phyloP scores from a whole-genome alignment of 2,797 vertebrate species.

The Chelon labrosus region DNA sequence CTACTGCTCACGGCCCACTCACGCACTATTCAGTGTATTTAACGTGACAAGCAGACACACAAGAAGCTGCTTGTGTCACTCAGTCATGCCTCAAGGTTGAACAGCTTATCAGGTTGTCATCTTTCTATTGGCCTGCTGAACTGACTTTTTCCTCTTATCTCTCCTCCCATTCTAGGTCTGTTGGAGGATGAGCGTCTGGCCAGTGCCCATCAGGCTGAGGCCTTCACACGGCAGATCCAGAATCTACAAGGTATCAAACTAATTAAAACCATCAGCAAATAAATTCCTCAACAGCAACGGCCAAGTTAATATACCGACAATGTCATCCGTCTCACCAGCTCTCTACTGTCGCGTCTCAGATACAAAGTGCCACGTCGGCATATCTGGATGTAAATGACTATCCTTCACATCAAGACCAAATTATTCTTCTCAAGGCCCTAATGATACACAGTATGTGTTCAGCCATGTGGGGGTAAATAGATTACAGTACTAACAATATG shows the following conservation, averaged over 20 bases:
- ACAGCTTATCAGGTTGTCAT: slow-evolving; percentile 62
- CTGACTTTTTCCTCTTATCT: slow-evolving; percentile 63
- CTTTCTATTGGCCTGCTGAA: slow-evolving; percentile 48
- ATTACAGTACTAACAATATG: not conserved
- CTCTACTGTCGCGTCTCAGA: slow-evolving; percentile 20
- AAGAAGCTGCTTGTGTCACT: slow-evolving; percentile 34
- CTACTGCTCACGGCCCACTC: not conserved
- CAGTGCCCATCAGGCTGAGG: slow-evolving; percentile 92
- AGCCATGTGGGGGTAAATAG: not conserved
- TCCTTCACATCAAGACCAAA: no score
- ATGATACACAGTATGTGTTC: not conserved
- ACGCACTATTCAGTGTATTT: not conserved
- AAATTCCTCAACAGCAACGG: not conserved
- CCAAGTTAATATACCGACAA: not conserved
- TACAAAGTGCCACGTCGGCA: not conserved
- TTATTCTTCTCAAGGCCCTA: no score
- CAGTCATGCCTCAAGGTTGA: slow-evolving; percentile 59
- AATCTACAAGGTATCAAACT: slow-evolving; percentile 88
- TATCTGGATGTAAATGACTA: not conserved
- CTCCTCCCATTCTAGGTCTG: slow-evolving; percentile 80
- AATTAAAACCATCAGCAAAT: not conserved
- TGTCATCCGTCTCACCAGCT: slow-evolving; percentile 1
- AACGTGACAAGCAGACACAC: slow-evolving; percentile 8
- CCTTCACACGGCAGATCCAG: slow-evolving; percentile 93
- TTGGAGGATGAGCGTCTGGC: slow-evolving; percentile 92